Evolutionary conservation across 2,888 invertebrate species (phyloP), one percentile per base, ranked within the genome.

Genomic region (Meiosimyza platycephala): DNA sequence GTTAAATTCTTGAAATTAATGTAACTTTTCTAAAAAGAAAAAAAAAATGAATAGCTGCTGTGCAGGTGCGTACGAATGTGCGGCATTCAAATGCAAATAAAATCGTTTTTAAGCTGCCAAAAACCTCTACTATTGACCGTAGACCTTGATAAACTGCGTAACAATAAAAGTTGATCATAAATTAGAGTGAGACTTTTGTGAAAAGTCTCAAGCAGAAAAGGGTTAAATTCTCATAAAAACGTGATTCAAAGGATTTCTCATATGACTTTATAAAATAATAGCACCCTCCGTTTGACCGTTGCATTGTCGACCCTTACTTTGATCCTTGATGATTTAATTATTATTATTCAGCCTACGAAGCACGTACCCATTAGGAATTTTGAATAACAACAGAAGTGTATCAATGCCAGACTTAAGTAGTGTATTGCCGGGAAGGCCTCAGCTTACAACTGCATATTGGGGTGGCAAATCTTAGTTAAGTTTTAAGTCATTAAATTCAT

Each of bases 31-130:
- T 28, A 52, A 28, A 22, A 4, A 65, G n/a, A 52, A 50, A 51
- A 7, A 51, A 52, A 33, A 65, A 28, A 22, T 28, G 51, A 0
- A 50, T n/a, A 68, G 59, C 68, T 33, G 60, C 59, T 68, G 68
- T 50, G 40, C 68, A 57, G 60, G 18, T 68, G 59, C 67, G 18
- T n/a, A 62, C n/a, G 40, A 16, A 62, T 16, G n/a, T 12, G 28
- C 66, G 18, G 70, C 63, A 70, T 70, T 70, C 70, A 70, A 40
- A 70, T 70, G 70, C 55, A 70, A 70, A 70, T 70, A 18, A 62
- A 70, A 52, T 33, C 40, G 11, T 60, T 51, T 60, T 28, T 13
- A 59, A 50, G 18, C 55, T 50, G 40, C 47, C 5, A 57, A 18
- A 6, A 67, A 12, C 13, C 47, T 40, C 11, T 60, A 12, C 28